A percentile compares a stretch with the other conserved stretches of the same genome.
Conservation (phyloP, 2,888 invertebrate genomes). For the Drosophila putrida region DNA sequence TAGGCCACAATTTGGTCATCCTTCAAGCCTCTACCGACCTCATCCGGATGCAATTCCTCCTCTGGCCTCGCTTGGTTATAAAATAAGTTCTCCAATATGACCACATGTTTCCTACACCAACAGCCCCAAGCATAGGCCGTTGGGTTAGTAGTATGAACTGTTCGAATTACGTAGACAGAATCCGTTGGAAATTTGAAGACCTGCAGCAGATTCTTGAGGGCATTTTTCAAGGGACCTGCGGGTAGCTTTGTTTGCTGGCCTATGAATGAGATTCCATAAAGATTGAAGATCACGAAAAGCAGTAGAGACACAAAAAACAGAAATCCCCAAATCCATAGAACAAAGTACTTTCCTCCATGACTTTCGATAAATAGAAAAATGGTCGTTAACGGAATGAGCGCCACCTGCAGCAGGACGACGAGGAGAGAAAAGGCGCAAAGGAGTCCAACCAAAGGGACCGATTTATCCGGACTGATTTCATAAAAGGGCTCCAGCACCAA, state of each 20-base stretch:
- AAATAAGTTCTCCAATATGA: constrained; percentile 49
- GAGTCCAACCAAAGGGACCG: constrained; percentile 53
- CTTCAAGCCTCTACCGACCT: constrained; percentile 45
- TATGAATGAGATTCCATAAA: constrained; percentile 36
- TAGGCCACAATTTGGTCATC: constrained; percentile 45
- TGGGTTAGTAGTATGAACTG: constrained; percentile 21
- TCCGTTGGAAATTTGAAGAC: constrained; percentile 15
- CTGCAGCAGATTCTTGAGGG: constrained; percentile 16
- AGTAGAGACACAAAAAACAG: constrained; percentile 8
- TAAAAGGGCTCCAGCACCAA: constrained; percentile 47
- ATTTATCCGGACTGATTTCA: constrained; percentile 13
- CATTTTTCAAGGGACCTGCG: background rate
- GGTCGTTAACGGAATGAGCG: constrained; percentile 49
- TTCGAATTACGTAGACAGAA: constrained; percentile 32
- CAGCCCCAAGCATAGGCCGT: constrained; percentile 48
- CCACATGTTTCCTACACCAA: constrained; percentile 38
- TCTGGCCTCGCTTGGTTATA: constrained; percentile 30
- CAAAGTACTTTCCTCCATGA: constrained; percentile 18
- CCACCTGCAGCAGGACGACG: constrained; percentile 54
- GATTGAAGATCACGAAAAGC: background rate
- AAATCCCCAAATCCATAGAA: constrained; percentile 52
- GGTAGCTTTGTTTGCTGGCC: constrained; percentile 36
- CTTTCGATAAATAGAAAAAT: constrained; percentile 48
- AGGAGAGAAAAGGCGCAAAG: constrained; percentile 47
- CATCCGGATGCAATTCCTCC: constrained; percentile 27